Base-by-base conservation (phyloP, 2,113 vertebrate species). In the Origma solitaria region DNA sequence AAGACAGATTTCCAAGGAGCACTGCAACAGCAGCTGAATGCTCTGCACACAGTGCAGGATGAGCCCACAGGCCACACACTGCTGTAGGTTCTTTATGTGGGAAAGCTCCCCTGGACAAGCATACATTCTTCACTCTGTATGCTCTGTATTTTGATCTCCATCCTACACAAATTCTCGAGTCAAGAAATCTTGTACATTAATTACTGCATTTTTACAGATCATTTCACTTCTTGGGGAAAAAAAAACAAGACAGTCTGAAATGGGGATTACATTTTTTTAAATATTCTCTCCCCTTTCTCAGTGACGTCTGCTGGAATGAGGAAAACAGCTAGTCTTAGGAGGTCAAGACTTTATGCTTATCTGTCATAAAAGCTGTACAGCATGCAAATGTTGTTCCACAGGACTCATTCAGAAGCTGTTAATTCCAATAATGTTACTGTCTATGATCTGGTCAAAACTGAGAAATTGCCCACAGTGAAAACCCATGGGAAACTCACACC, bases 141-240 rank as follows among this genome's bases (percentile, higher is more conserved):
- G 94, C 85, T 98, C 94, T 97, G 76, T 98, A 97, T 98, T 98
- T 98, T 98, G 83, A 94, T 98, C 98, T 98, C 66, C 78, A 95
- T 47, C 72, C 91, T 97, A 90, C 83, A 86, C 80, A 96, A 97
- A 92, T 92, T 94, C 73, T 96, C 94, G 90, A 97, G 86, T 54
- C 88, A 96, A 94, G 88, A 90, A 89, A 64, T 87, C 50, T 82
- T 73, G 65, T 87, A 80, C 60, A 96, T 87, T 96, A 92, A 89
- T 96, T 95, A 96, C 57, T 80, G 66, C 94, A 94, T 90, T 96
- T 73, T 95, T 96, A 91, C 28, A 96, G 90, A 97, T 47, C 37
- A 70, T 96, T 97, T 97, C 65, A 88, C 89, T 94, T 95, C 57
- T 90, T 92, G 54, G 76, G 1, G 12, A 47, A 47, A 42, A 30